Percentiles rank a stretch among this genome's conserved stretches.
phyloP scores from a whole-genome alignment of 2,888 invertebrate species.

The Mythimna vitellina region DNA sequence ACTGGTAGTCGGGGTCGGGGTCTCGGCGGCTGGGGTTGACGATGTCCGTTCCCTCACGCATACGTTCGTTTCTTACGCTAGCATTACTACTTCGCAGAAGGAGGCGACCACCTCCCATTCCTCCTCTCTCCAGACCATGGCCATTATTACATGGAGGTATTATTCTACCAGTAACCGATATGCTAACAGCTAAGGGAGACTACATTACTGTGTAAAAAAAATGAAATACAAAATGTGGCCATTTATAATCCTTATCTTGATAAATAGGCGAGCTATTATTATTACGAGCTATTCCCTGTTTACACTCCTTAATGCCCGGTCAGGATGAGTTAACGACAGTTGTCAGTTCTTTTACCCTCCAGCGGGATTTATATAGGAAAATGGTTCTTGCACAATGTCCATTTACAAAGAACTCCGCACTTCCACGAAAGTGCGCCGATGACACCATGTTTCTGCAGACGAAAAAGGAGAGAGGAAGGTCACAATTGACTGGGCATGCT shows the following conservation, averaged over 20 bases:
- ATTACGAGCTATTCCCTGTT: constrained; percentile 84
- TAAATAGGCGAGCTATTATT: constrained; percentile 78
- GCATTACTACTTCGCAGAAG: no score
- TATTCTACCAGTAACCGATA: background rate
- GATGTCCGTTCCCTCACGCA: no score
- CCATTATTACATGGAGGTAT: background rate
- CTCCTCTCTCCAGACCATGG: no score
- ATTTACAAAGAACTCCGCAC: constrained; percentile 69
- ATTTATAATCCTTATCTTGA: constrained; percentile 67
- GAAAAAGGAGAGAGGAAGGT: constrained; percentile 56
- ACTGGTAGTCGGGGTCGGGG: no score
- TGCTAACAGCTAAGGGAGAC: background rate
- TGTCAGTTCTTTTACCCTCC: constrained; percentile 85
- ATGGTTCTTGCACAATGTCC: constrained; percentile 72
- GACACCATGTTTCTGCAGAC: constrained; percentile 33
- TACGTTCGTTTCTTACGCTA: no score
- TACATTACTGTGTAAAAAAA: constrained; percentile 37
- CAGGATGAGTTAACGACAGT: constrained; percentile 88
- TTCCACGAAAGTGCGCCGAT: constrained; percentile 54
- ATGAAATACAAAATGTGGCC: constrained; percentile 54
- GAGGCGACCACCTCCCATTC: no score
- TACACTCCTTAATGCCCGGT: constrained; percentile 82
- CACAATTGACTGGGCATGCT: constrained; percentile 70
- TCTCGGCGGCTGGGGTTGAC: no score
- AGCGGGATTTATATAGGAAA: constrained; percentile 78